Percentiles rank a stretch among this genome's conserved stretches.
Evolutionary conservation across 1,140 invertebrate genomes (phyloP).

Genomic region (Sycophaga agraensis): DNA sequence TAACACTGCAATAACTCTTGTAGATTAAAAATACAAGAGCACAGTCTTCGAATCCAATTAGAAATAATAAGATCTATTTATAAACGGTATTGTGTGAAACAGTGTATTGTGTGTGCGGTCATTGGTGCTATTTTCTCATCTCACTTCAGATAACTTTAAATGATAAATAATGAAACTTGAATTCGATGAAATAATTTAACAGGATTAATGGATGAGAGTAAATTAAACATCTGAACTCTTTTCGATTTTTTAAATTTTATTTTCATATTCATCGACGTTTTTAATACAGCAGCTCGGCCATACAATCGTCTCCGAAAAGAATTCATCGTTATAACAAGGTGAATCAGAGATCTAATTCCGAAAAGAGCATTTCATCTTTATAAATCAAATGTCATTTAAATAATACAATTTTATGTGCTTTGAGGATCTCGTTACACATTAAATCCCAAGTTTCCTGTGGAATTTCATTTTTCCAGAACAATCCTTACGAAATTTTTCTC

Average conservation of each 20-base stretch:
- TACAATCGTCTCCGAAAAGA: constrained; percentile 41
- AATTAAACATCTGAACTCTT: constrained; percentile 18
- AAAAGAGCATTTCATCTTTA: constrained; percentile 7
- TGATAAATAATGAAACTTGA: too few species aligned
- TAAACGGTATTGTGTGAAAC: constrained; percentile 23
- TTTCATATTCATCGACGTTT: constrained; percentile 44
- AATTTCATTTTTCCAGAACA: neutral
- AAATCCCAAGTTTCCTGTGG: constrained; percentile 1
- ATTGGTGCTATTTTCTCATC: neutral
- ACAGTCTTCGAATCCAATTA: constrained; percentile 1
- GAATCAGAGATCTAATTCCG: constrained; percentile 14
- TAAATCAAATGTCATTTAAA: constrained; percentile 18
- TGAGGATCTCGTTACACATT: constrained; percentile 10
- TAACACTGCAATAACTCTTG: neutral
- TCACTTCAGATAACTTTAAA: too few species aligned
- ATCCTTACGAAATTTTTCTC: constrained; percentile 1
- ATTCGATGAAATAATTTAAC: too few species aligned
- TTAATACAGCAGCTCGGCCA: constrained; percentile 47
- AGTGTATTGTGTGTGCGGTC: constrained; percentile 49
- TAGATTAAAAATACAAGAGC: neutral
- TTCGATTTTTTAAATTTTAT: constrained; percentile 15
- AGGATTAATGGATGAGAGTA: constrained; percentile 16
- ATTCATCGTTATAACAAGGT: constrained; percentile 12
- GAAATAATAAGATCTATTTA: constrained; percentile 5
- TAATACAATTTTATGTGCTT: constrained; percentile 20